These are phyloP conservation scores for Recurvirostra avosetta DNA, from an alignment of 2,113 vertebrate genomes.

Conservation along the genomic window DNA sequence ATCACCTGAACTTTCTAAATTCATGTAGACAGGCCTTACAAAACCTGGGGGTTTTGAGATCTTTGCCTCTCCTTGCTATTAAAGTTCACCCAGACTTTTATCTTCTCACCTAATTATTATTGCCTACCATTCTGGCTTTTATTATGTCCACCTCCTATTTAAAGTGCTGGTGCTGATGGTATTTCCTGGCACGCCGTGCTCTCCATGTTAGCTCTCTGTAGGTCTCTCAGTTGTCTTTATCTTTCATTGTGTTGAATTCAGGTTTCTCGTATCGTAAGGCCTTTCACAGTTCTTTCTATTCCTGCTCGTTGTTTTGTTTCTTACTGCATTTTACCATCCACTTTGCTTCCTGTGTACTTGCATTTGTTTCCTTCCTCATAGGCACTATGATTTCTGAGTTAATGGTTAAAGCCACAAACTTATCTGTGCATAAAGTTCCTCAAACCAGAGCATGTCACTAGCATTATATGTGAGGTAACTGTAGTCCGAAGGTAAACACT, in stretches of 20 bases:
- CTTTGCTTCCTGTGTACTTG: neutral
- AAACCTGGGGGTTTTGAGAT: neutral
- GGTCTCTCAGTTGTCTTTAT: neutral
- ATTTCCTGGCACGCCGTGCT: neutral
- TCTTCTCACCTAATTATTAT: neutral
- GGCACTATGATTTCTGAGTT: neutral
- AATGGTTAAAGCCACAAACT: constrained; percentile 12
- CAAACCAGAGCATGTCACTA: neutral
- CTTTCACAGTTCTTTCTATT: neutral
- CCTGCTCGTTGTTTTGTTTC: neutral
- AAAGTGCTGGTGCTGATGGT: neutral
- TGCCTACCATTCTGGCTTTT: neutral
- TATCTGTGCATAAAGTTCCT: neutral
- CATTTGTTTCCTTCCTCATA: neutral
- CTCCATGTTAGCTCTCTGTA: neutral
- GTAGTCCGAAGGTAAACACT: neutral
- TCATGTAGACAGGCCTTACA: neutral
- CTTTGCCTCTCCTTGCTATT: neutral
- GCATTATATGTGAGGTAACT: neutral
- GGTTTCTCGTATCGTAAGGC: neutral
- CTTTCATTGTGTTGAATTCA: neutral
- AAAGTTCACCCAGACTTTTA: neutral
- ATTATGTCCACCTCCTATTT: neutral
- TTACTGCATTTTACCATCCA: neutral
- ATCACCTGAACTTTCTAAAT: neutral